phyloP scores from a whole-genome alignment of 2,797 vertebrate species.

The Columba guinea region DNA sequence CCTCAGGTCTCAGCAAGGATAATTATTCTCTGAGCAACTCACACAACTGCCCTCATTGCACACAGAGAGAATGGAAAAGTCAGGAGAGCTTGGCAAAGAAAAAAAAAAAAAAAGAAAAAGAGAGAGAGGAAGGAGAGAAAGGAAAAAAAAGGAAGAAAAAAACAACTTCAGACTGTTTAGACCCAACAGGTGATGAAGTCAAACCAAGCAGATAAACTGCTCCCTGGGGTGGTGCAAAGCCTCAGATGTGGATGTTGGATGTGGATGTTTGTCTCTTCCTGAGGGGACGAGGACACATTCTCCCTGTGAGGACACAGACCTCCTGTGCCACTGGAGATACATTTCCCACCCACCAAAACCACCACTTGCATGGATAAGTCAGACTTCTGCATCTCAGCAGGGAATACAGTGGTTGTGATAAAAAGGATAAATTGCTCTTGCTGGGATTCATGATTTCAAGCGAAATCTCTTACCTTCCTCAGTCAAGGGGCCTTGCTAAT shows the following conservation, averaged over 20 bases:
- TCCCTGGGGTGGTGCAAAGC: too few relatives aligned
- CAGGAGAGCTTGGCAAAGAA: neutral
- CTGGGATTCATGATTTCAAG: neutral
- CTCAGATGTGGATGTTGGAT: neutral
- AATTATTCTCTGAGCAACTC: slow-evolving; percentile 61
- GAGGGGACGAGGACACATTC: fast-evolving
- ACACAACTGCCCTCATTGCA: neutral
- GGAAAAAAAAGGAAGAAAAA: too few relatives aligned
- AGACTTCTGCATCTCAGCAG: neutral
- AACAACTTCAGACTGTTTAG: neutral
- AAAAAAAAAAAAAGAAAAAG: too few relatives aligned
- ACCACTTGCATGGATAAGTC: fast-evolving
- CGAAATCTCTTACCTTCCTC: neutral
- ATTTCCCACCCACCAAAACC: neutral
- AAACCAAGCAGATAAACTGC: neutral
- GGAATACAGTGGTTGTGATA: fast-evolving
- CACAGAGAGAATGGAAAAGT: slow-evolving; percentile 33
- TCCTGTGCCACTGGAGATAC: fast-evolving
- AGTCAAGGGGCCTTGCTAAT: neutral
- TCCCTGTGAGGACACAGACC: fast-evolving
- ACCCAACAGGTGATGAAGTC: neutral
- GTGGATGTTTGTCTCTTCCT: neutral
- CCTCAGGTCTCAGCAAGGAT: slow-evolving; percentile 46
- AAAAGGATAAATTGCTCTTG: neutral
- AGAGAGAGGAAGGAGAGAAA: fast-evolving